Percentiles rank a stretch among this genome's conserved stretches.
These are phyloP conservation scores for Chrysopa pallens DNA, from an alignment of 1,140 invertebrate species.

Conservation along the genomic window DNA sequence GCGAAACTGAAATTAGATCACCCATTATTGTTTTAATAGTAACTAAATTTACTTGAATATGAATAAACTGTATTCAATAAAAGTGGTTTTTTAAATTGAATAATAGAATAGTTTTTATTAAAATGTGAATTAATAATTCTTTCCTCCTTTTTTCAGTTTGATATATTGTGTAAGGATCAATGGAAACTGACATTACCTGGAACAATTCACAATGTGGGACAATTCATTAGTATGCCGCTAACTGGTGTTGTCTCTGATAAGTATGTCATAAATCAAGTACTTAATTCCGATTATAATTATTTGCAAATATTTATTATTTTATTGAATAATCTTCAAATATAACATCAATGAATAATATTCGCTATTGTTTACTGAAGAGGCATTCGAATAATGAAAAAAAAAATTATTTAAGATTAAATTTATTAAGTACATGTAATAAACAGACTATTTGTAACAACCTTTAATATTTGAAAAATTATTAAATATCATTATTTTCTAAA, in stretches of 20 bases:
- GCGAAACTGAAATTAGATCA: too few species aligned
- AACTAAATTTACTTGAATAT: too few species aligned
- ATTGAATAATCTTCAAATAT: neutral
- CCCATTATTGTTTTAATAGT: too few species aligned
- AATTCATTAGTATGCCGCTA: conserved; percentile 42
- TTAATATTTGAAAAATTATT: too few species aligned
- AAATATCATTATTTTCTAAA: too few species aligned
- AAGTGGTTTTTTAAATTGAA: too few species aligned
- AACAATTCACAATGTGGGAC: conserved; percentile 43
- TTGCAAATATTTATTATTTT: neutral
- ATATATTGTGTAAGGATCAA: conserved; percentile 29
- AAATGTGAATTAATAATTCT: too few species aligned
- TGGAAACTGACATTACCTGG: conserved; percentile 46
- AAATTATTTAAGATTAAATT: too few species aligned
- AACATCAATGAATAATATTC: neutral
- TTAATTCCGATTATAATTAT: neutral
- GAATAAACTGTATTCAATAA: too few species aligned
- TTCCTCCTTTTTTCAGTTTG: conserved; percentile 26
- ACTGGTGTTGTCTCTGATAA: conserved; percentile 40
- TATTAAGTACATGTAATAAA: too few species aligned
- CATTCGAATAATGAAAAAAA: conserved; percentile 2
- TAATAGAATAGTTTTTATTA: too few species aligned
- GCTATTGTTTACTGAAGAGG: neutral
- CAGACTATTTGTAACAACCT: too few species aligned
- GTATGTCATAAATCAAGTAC: conserved; percentile 12